Percentiles rank a stretch among this genome's conserved stretches.
These are phyloP conservation scores for Cyanistes caeruleus DNA, from an alignment of 2,113 vertebrate species.

Conservation along the genomic window DNA sequence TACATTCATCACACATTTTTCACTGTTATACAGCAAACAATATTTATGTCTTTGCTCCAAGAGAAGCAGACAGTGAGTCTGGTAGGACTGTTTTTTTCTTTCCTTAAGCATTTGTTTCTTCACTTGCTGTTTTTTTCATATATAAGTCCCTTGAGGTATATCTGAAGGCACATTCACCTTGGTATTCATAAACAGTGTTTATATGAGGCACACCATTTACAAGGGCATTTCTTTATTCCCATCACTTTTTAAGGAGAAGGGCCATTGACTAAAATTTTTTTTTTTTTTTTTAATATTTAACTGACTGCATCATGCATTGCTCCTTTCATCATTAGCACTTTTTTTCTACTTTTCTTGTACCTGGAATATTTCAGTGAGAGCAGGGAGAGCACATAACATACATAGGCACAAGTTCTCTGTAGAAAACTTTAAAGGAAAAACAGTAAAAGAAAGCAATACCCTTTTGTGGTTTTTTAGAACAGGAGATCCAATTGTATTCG, in stretches of 20 bases:
- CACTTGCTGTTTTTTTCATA: slow-evolving; percentile 35
- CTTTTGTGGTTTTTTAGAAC: background rate
- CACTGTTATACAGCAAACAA: slow-evolving; percentile 56
- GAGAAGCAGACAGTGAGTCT: slow-evolving; percentile 67
- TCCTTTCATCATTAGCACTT: background rate
- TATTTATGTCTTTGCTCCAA: slow-evolving; percentile 67
- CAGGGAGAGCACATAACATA: background rate
- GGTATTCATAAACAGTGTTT: background rate
- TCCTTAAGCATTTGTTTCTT: slow-evolving; percentile 10
- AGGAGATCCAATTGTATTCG: background rate
- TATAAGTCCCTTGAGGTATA: slow-evolving; percentile 14
- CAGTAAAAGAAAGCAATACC: background rate
- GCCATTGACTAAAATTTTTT: background rate
- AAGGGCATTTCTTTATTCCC: background rate
- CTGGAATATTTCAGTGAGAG: background rate
- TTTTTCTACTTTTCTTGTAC: background rate
- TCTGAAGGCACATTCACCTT: background rate
- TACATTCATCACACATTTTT: slow-evolving; percentile 53
- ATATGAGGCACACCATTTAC: background rate
- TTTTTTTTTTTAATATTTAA: background rate
- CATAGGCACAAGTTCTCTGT: background rate
- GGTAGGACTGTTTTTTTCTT: slow-evolving; percentile 14
- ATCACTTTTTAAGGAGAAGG: background rate
- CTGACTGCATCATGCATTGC: background rate
- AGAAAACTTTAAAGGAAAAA: background rate